Evolutionary conservation across 2,888 invertebrate species (phyloP).

Genomic region (Pardosa pseudoannulata): DNA sequence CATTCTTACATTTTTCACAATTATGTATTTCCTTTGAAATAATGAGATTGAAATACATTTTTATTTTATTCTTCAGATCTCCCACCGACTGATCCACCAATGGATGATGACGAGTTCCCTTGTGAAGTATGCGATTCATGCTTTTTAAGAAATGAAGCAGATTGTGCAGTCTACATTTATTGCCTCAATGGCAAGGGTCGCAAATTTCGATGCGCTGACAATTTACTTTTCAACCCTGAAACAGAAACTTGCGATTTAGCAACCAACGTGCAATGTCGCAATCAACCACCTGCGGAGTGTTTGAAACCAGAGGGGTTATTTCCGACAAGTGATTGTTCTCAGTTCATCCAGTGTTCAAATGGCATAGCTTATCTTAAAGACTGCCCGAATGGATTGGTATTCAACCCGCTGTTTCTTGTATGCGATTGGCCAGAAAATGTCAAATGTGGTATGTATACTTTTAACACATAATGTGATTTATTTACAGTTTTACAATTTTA

Average conservation of each 20-base stretch:
- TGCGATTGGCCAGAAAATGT: conserved; percentile 72
- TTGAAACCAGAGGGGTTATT: conserved; percentile 56
- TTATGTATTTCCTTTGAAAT: too few relatives aligned
- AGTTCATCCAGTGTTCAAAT: conserved; percentile 68
- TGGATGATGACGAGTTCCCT: not conserved
- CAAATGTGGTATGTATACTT: conserved; percentile 55
- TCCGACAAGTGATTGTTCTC: conserved; percentile 42
- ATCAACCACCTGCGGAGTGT: not conserved
- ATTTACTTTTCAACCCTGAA: conserved; percentile 40
- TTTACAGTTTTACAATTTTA: too few relatives aligned
- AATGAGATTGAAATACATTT: too few relatives aligned
- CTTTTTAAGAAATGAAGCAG: not conserved
- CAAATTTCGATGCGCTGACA: not conserved
- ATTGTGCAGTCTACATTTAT: conserved; percentile 17
- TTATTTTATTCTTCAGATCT: not conserved
- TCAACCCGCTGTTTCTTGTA: conserved; percentile 58
- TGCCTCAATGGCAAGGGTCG: not conserved
- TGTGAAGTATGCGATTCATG: conserved; percentile 20
- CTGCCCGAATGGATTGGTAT: conserved; percentile 60
- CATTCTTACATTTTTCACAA: too few relatives aligned
- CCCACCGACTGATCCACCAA: not conserved
- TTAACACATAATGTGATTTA: too few relatives aligned
- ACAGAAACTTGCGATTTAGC: conserved; percentile 36
- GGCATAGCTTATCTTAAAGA: conserved; percentile 48
- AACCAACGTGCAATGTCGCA: conserved; percentile 7